Conservation (phyloP, 2,797 vertebrate genomes). For the Pangasius larnaudii region DNA sequence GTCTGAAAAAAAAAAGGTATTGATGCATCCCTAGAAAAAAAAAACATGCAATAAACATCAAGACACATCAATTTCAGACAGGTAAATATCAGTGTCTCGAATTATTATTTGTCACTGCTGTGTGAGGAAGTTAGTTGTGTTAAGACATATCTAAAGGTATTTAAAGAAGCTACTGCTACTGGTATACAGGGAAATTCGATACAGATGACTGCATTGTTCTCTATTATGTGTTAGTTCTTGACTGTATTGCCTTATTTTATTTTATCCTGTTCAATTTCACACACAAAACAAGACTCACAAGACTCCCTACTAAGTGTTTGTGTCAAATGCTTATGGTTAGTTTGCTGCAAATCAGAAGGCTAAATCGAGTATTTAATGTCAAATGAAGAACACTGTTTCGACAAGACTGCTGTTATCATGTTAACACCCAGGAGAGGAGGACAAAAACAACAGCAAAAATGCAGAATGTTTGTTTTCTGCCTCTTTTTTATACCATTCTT, state of each 20-base stretch:
- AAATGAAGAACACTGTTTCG: slow-evolving; percentile 49
- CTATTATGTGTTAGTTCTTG: neutral
- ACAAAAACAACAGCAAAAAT: slow-evolving; percentile 1
- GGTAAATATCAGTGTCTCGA: neutral
- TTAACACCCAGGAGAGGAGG: slow-evolving; percentile 54
- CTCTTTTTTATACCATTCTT: neutral
- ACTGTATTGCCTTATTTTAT: neutral
- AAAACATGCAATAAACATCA: neutral
- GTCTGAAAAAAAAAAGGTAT: neutral
- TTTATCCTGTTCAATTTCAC: neutral
- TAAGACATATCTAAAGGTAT: neutral
- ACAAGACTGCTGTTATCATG: slow-evolving; percentile 58
- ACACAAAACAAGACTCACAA: slow-evolving; percentile 32
- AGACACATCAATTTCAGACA: neutral
- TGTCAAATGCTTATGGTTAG: slow-evolving; percentile 53
- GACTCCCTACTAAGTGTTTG: slow-evolving; percentile 65
- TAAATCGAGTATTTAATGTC: slow-evolving; percentile 62
- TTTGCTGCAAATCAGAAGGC: slow-evolving; percentile 4
- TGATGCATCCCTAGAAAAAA: slow-evolving; percentile 2
- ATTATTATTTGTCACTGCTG: neutral
- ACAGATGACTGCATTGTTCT: neutral
- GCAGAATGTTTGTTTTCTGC: slow-evolving; percentile 31
- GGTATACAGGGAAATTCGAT: neutral
- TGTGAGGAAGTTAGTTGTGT: neutral
- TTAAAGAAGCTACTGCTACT: neutral